Conservation (phyloP, 1,140 invertebrate genomes). For the Drosophila yakuba region DNA sequence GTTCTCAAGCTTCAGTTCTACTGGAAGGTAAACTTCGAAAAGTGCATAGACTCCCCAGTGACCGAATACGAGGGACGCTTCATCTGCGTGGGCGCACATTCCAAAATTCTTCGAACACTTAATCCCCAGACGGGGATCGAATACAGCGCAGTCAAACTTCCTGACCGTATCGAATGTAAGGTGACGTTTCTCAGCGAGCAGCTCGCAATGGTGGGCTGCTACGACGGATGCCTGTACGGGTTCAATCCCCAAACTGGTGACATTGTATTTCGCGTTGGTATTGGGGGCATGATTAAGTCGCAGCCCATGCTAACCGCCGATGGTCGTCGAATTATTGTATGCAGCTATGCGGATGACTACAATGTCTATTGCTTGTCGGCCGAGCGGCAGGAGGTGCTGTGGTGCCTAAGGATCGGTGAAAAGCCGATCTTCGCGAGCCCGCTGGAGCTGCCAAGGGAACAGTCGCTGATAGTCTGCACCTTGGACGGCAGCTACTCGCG, state of each 20-base stretch:
- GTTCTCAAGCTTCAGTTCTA: conserved; percentile 44
- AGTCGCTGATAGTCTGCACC: conserved; percentile 60
- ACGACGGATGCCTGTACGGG: conserved; percentile 86
- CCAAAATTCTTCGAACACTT: conserved; percentile 61
- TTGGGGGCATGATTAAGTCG: conserved; percentile 86
- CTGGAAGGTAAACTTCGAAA: conserved; percentile 85
- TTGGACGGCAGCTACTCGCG: conserved; percentile 68
- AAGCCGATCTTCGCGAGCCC: conserved; percentile 68
- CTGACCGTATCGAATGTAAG: conserved; percentile 86
- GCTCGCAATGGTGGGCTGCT: conserved; percentile 85
- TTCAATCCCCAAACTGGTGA: conserved; percentile 83
- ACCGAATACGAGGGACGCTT: conserved; percentile 65
- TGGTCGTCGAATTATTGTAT: conserved; percentile 57
- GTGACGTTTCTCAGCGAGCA: conserved; percentile 75
- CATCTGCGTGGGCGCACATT: conserved; percentile 73
- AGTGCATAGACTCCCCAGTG: conserved; percentile 87
- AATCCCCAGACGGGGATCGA: conserved; percentile 50
- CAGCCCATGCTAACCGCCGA: conserved; percentile 68
- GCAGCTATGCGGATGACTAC: conserved; percentile 72
- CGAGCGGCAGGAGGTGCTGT: conserved; percentile 54
- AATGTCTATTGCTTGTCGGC: conserved; percentile 74
- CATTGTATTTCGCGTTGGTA: conserved; percentile 85
- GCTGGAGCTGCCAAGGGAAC: conserved; percentile 47
- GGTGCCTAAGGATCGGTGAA: conserved; percentile 63
- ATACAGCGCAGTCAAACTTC: conserved; percentile 83